Evolutionary conservation across 1,140 invertebrate genomes (phyloP), one percentile per base, ranked within the genome.

Genomic region (Ctenoplectra terminalis): DNA sequence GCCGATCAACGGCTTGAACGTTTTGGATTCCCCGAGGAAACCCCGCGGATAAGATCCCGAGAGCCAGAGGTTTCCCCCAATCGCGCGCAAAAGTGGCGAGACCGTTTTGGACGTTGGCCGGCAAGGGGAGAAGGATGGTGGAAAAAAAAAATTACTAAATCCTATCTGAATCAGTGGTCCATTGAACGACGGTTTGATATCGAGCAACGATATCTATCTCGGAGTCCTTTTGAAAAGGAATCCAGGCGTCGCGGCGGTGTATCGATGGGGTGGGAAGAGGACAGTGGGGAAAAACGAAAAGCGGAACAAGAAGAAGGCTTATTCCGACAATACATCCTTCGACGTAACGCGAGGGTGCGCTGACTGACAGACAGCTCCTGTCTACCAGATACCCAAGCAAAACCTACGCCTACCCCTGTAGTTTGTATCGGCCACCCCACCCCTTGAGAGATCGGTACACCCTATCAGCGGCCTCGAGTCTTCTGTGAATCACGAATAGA

Each of bases 271-370:
- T 1, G 13, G 17, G 37, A 11, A 29, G 23, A 17, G 52, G 46
- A 40, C 1, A 15, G 13, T 11, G 20, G n/a, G 40, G 9, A 52
- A 58, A 50, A 50, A 50, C 56, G 67, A 31, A 72, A 72, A 23
- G 61, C 83, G 75, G 87, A 89, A 70, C 64, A 82, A 78, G 56
- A 76, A 75, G 72, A 78, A 76, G 87, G 87, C 86, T 92, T 91
- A 92, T 90, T 84, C 90, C 84, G 85, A 91, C 91, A 92, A 92
- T 90, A 91, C 90, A 91, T 89, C 85, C 87, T 88, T 74, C 88
- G 82, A 79, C 61, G 67, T 64, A 84, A 81, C 73, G 60, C 82
- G 79, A 81, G 74, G 82, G 82, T 83, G 81, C 83, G 75, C 77
- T 78, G 84, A 88, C 88, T 89, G 90, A 89, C 85, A 89, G 91